These are phyloP conservation scores for Eurytoma californica DNA, from an alignment of 2,888 invertebrate genomes.

Conservation along the genomic window DNA sequence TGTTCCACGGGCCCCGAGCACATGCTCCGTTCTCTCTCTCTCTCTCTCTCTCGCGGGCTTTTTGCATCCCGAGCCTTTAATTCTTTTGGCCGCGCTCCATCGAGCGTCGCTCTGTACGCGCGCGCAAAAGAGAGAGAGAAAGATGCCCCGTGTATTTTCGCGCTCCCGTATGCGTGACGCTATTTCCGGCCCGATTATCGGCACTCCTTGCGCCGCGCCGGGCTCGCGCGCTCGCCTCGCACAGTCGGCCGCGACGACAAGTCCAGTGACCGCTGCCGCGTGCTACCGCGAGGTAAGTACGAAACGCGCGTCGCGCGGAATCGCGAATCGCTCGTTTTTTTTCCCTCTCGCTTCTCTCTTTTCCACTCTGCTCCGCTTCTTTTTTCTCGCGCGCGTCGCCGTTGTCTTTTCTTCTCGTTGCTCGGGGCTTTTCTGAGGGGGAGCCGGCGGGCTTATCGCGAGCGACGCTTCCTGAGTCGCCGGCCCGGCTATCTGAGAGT, in stretches of 20 bases:
- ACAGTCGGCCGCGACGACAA: conserved; percentile 19
- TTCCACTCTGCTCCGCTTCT: too few species aligned
- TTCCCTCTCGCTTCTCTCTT: too few species aligned
- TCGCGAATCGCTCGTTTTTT: background rate
- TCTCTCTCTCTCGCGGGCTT: conserved; percentile 1
- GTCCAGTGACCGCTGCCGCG: background rate
- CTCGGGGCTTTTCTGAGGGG: too few species aligned
- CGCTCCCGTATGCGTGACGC: conserved; percentile 61
- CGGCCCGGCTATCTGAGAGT: too few species aligned
- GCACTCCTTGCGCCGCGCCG: conserved; percentile 61
- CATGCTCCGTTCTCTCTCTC: background rate
- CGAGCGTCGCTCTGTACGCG: conserved; percentile 35
- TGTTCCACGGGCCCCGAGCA: conserved; percentile 35
- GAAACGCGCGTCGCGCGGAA: background rate
- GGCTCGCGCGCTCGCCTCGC: conserved; percentile 10
- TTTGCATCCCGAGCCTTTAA: conserved; percentile 24
- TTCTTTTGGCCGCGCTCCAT: conserved; percentile 53
- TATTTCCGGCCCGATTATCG: conserved; percentile 66
- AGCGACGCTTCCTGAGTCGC: too few species aligned
- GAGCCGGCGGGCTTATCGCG: too few species aligned
- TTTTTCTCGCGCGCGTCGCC: too few species aligned
- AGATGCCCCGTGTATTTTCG: conserved; percentile 41
- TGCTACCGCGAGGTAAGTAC: background rate
- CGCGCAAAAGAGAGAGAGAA: conserved; percentile 36
- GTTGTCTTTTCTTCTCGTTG: too few species aligned